phyloP scores from a whole-genome alignment of 2,888 invertebrate species.

The Bruchidius siliquastri region DNA sequence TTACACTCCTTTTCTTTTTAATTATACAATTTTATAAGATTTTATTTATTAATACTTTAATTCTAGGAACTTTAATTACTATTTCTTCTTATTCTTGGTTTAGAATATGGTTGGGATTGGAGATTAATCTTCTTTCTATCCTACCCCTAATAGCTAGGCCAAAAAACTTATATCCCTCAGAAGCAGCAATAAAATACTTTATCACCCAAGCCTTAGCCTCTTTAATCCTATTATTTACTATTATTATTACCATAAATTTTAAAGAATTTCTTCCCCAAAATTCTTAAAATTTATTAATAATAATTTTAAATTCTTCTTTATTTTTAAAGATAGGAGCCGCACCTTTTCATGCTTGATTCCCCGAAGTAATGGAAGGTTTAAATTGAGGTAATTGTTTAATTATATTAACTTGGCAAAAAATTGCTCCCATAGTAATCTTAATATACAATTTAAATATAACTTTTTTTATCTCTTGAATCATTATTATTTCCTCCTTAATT shows the following conservation, averaged over 20 bases:
- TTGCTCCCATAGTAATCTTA: slow-evolving; percentile 54
- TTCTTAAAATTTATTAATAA: slow-evolving; percentile 2
- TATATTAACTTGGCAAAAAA: slow-evolving; percentile 62
- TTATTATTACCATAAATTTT: slow-evolving; percentile 44
- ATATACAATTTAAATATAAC: slow-evolving; percentile 37
- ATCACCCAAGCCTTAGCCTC: slow-evolving; percentile 57
- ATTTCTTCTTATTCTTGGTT: slow-evolving; percentile 49
- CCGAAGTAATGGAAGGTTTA: slow-evolving; percentile 56
- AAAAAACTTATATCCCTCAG: slow-evolving; percentile 50
- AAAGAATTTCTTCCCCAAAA: not conserved
- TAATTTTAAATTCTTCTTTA: slow-evolving; percentile 38
- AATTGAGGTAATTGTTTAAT: slow-evolving; percentile 54
- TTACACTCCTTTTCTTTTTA: slow-evolving; percentile 52
- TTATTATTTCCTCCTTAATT: slow-evolving; percentile 49
- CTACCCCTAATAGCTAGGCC: slow-evolving; percentile 54
- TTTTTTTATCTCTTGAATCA: slow-evolving; percentile 45
- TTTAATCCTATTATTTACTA: slow-evolving; percentile 50
- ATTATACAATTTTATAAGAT: slow-evolving; percentile 51
- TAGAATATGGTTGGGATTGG: slow-evolving; percentile 57
- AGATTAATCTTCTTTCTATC: slow-evolving; percentile 60
- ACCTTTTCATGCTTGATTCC: slow-evolving; percentile 59
- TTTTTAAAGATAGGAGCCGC: slow-evolving; percentile 56
- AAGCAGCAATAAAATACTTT: slow-evolving; percentile 60
- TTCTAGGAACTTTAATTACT: slow-evolving; percentile 49
- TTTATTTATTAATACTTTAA: slow-evolving; percentile 52